These are phyloP conservation scores for Squalus acanthias DNA, from an alignment of 2,797 vertebrate genomes.

Conservation along the genomic window DNA sequence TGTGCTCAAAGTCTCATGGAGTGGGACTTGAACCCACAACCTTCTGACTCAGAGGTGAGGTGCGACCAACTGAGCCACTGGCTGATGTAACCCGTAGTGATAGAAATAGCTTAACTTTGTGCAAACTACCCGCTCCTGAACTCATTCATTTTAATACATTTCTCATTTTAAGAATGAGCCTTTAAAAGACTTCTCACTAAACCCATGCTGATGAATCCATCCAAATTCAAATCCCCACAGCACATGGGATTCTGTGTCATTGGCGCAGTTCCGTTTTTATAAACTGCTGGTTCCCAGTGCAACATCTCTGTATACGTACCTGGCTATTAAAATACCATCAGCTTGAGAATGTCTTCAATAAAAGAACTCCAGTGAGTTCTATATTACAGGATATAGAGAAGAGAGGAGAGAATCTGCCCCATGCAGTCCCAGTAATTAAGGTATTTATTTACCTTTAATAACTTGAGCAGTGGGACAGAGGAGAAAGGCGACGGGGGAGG, in stretches of 20 bases:
- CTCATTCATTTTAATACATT: not conserved
- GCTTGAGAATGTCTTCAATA: not conserved
- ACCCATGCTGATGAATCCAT: not conserved
- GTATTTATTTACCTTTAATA: constrained; percentile 27
- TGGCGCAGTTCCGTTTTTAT: not conserved
- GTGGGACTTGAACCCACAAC: too few species aligned
- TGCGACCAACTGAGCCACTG: too few species aligned
- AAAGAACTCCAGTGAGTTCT: not conserved
- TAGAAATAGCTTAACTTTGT: not conserved
- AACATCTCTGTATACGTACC: not conserved
- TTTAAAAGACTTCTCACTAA: not conserved
- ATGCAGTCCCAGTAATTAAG: constrained; percentile 6
- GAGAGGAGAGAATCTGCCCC: not conserved
- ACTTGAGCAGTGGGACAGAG: not conserved
- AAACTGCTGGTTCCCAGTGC: not conserved
- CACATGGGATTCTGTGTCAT: not conserved
- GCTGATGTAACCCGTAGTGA: not conserved
- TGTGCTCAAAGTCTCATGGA: too few species aligned
- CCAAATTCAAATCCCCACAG: not conserved
- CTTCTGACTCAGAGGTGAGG: too few species aligned
- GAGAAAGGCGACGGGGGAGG: not conserved
- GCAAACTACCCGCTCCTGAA: not conserved
- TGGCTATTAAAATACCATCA: not conserved
- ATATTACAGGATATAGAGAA: not conserved
- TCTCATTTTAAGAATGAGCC: not conserved